A percentile compares a stretch with the other conserved stretches of the same genome.
Conservation (phyloP, 1,140 invertebrate species). For the Panagrolaimus sp. region DNA sequence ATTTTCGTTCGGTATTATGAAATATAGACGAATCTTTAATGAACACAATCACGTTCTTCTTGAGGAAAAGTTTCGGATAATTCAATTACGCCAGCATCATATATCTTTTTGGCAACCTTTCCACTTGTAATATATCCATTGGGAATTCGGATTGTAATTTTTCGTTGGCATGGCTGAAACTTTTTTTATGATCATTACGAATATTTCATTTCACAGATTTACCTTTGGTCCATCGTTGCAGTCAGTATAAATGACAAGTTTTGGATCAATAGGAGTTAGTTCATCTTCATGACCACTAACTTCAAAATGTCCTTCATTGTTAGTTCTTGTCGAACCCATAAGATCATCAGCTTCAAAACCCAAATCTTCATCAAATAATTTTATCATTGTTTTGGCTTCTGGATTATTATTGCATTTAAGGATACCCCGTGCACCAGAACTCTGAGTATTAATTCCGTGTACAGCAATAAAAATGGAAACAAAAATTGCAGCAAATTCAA, state of each 20-base stretch:
- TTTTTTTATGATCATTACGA: slow-evolving; percentile 39
- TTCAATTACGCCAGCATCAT: no score
- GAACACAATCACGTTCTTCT: no score
- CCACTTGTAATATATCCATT: slow-evolving; percentile 22
- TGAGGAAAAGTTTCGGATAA: no score
- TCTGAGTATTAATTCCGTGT: background rate
- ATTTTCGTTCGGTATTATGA: no score
- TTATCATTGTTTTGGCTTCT: background rate
- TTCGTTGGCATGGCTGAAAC: slow-evolving; percentile 37
- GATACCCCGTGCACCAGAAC: slow-evolving; percentile 18
- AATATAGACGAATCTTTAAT: no score
- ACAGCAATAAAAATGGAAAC: no score
- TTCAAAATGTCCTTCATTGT: slow-evolving; percentile 31
- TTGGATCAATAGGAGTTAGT: slow-evolving; percentile 45
- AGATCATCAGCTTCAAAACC: slow-evolving; percentile 30
- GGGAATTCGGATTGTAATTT: slow-evolving; percentile 37
- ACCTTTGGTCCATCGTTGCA: no score
- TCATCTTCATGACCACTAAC: slow-evolving; percentile 36
- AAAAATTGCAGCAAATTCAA: no score
- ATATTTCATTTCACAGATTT: background rate
- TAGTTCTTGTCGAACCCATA: slow-evolving; percentile 39
- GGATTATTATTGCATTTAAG: slow-evolving; percentile 23
- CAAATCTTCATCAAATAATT: slow-evolving; percentile 16
- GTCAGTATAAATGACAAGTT: slow-evolving; percentile 27
- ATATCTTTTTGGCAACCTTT: no score